Evolutionary conservation across 2,113 vertebrate species (phyloP).

Genomic region (Gymnocephalus cernua): DNA sequence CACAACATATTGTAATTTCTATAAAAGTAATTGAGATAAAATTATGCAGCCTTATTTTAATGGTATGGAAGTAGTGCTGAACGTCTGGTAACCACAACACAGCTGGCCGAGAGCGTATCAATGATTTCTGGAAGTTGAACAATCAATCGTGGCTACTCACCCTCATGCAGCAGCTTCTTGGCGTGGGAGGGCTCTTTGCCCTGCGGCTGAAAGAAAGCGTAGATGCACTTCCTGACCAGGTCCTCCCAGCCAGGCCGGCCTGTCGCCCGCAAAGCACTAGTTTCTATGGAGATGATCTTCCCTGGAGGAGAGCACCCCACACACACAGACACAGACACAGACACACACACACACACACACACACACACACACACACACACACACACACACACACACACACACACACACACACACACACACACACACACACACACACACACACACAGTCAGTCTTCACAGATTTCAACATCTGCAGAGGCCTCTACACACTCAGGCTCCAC

Average conservation of each 20-base stretch:
- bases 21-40: too few species aligned
- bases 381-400: conserved; percentile 29
- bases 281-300: conserved; percentile 99
- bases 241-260: conserved; percentile 97
- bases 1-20: background rate
- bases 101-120: background rate
- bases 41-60: background rate
- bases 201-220: conserved; percentile 97
- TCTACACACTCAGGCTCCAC: conserved; percentile 1
- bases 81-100: conserved; percentile 29
- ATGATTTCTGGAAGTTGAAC: conserved; percentile 3
- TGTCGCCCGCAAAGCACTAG: conserved; percentile 92
- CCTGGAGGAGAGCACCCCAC: conserved; percentile 79
- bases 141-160: conserved; percentile 74
- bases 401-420: conserved; percentile 29
- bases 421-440: too few species aligned
- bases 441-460: conserved; percentile 28
- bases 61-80: background rate
- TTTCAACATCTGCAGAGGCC: conserved; percentile 23
- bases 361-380: conserved; percentile 32
- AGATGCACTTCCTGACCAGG: conserved; percentile 97
- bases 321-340: background rate
- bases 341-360: conserved; percentile 5
- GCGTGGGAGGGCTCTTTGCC: conserved; percentile 94
- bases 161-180: conserved; percentile 96